Percentiles rank a stretch among this genome's conserved stretches.
Evolutionary conservation across 2,888 invertebrate genomes (phyloP).

Genomic region (Adineta ricciae): DNA sequence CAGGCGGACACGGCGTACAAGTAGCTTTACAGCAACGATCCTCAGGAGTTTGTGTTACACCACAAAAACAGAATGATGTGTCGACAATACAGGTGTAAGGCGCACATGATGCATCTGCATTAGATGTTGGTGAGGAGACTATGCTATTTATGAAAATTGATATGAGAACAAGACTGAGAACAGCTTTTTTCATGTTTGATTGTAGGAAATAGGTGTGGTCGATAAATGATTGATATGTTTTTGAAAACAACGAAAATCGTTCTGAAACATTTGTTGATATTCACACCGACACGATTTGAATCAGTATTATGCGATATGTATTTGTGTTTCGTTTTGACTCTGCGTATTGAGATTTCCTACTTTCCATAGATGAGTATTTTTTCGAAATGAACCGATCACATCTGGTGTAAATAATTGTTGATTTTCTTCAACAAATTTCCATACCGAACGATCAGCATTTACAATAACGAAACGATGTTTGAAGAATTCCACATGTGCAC

Average conservation of each 20-base stretch:
- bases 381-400: slow-evolving; percentile 26
- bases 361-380: not conserved
- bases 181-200: not conserved
- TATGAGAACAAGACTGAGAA: not conserved
- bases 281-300: not conserved
- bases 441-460: slow-evolving; percentile 73
- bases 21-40: not conserved
- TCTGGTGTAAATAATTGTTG: slow-evolving; percentile 43
- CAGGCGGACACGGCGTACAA: not conserved
- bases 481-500: slow-evolving; percentile 63
- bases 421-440: slow-evolving; percentile 57
- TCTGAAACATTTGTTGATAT: not conserved
- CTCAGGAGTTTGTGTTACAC: not conserved
- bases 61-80: not conserved
- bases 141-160: not conserved
- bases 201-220: too few relatives aligned
- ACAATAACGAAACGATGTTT: slow-evolving; percentile 67
- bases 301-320: not conserved
- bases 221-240: not conserved
- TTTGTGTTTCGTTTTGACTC: not conserved
- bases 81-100: not conserved
- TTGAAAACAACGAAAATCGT: not conserved
- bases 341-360: too few relatives aligned
- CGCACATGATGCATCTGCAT: not conserved
- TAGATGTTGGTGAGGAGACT: not conserved